Evolutionary conservation across 2,797 vertebrate species (phyloP).

Genomic region (Tangara arthus): DNA sequence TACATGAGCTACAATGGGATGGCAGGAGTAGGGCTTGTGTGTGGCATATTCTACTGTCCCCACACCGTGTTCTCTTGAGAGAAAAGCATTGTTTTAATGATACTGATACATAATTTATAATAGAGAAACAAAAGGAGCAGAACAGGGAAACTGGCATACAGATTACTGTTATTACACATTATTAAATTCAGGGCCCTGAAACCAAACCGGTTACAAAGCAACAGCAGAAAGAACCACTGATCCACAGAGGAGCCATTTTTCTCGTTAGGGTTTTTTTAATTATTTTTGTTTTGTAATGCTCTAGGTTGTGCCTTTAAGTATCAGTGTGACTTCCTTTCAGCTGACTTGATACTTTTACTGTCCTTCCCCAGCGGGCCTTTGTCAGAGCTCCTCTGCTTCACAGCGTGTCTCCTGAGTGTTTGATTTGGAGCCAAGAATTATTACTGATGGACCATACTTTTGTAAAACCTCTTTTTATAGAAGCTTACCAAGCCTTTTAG

Average conservation of each 20-base stretch:
- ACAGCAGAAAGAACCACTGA: neutral
- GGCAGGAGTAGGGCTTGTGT: neutral
- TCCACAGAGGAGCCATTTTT: neutral
- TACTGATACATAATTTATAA: neutral
- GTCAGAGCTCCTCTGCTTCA: neutral
- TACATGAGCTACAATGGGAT: neutral
- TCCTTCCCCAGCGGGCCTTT: neutral
- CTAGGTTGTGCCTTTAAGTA: neutral
- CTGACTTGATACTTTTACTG: neutral
- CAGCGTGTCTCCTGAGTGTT: neutral
- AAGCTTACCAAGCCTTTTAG: neutral
- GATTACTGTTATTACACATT: neutral
- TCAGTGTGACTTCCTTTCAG: neutral
- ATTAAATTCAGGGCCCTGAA: neutral
- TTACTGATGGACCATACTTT: neutral
- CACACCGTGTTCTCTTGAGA: neutral
- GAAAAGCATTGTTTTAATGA: neutral
- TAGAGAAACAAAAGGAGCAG: neutral
- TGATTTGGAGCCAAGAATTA: neutral
- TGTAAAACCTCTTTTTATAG: neutral
- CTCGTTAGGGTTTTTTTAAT: accelerated
- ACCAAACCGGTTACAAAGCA: neutral
- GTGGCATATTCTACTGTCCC: neutral
- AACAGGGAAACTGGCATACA: neutral
- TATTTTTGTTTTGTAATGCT: neutral